Base-by-base conservation (phyloP, 2,797 vertebrate genomes). In the Sitta carolinensis region DNA sequence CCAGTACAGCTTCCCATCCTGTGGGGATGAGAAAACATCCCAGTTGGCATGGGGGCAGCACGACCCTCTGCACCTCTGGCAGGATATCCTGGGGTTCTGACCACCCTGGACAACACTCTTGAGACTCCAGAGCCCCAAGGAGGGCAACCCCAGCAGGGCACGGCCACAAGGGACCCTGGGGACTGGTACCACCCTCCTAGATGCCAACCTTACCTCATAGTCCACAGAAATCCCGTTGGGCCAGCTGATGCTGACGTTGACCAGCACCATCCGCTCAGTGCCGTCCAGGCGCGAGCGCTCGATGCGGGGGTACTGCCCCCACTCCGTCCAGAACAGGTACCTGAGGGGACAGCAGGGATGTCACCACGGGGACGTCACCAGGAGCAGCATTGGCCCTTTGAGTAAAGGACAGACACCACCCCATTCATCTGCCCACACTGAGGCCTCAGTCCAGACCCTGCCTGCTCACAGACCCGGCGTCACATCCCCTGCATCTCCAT, bases 311-410 rank as follows among this genome's bases (percentile, higher is more conserved):
- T 99, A 99, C 97, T 99, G 99, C 75, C 99, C 99, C 99, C 99
- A 99, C 95, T 99, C 99, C 0, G 99, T 99, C 99, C 99, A 99
- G 98, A 99, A 99, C 84, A 99, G 97, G 95, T 99, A 99, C 87
- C 99, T 99, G 90, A 73, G 82, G 89, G 51, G 36, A 72, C 58
- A 68, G 64, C 50, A n/a, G 18, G 43, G 67, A 45, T 1, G 7
- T 70, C 47, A 93, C 58, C 61, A 7, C 0, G 1, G 17, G 27
- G 19, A 26, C 0, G 0, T 7, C 32, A 22, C 36, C 63, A 45
- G 13, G 7, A 87, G 26, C 23, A 51, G 43, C n/a, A 40, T 4
- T 25, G 7, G 11, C 8, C 3, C 26, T 62, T 3, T 25, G 22
- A 40, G 36, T 15, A 32, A 72, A 64, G 67, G 36, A 73, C 10